Percentiles rank a stretch among this genome's conserved stretches.
These are phyloP conservation scores for Psophia crepitans DNA, from an alignment of 2,113 vertebrate species.

Conservation along the genomic window DNA sequence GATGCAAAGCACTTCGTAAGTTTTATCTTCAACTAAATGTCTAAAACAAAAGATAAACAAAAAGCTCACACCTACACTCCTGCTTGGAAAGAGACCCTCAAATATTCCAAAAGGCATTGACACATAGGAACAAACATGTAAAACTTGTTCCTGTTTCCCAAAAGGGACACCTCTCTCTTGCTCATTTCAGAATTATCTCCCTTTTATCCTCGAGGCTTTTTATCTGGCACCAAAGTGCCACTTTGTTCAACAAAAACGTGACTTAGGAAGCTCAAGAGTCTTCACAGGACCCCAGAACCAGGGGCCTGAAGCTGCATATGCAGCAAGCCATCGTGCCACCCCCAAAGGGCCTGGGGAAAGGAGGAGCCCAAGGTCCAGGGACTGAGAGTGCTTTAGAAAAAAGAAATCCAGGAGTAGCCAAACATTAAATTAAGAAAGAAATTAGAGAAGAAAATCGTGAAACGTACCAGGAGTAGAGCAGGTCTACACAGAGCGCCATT, in stretches of 20 bases:
- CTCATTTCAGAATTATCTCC: background rate
- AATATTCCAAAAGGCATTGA: background rate
- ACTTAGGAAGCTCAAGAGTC: background rate
- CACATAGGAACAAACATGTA: background rate
- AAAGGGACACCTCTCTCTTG: background rate
- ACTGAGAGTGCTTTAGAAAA: background rate
- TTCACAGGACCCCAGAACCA: fast-evolving
- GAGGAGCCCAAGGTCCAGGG: background rate
- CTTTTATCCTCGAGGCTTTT: background rate
- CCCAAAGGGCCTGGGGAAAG: background rate
- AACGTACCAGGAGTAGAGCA: background rate
- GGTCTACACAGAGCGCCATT: background rate
- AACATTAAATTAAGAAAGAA: background rate
- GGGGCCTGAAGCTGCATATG: background rate
- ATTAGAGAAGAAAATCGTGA: background rate
- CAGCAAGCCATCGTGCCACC: background rate
- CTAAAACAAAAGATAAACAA: background rate
- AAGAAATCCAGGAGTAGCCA: fast-evolving
- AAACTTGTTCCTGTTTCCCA: background rate
- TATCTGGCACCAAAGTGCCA: background rate
- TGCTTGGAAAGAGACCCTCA: background rate
- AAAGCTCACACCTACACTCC: background rate
- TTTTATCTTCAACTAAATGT: background rate
- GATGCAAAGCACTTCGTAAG: background rate
- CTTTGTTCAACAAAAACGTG: background rate